Evolutionary conservation across 2,888 invertebrate species (phyloP).

Genomic region (Oeneis ivallda): DNA sequence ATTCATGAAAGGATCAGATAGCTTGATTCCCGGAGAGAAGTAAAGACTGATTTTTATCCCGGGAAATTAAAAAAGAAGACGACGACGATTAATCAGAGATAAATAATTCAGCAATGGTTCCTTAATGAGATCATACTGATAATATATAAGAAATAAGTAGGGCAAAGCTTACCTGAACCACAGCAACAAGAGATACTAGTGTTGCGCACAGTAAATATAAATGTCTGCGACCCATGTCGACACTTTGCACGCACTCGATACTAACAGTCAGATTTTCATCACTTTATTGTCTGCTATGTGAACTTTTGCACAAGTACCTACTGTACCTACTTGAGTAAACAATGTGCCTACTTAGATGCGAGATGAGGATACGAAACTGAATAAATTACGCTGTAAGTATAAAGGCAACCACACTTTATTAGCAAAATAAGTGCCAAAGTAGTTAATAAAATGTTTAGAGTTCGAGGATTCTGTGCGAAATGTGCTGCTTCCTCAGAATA

Average conservation of each 20-base stretch:
- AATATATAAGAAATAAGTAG: not conserved
- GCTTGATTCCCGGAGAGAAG: too few species aligned
- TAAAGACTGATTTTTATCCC: too few species aligned
- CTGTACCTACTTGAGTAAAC: not conserved
- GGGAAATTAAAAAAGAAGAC: too few species aligned
- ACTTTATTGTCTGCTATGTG: slow-evolving; percentile 31
- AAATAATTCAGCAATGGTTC: too few species aligned
- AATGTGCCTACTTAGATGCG: not conserved
- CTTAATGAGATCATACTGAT: too few species aligned
- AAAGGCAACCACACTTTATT: not conserved
- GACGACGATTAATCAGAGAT: too few species aligned
- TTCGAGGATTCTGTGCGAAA: not conserved
- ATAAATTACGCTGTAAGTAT: slow-evolving; percentile 6
- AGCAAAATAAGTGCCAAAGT: slow-evolving; percentile 3
- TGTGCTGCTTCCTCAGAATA: not conserved
- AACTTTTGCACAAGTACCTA: slow-evolving; percentile 12
- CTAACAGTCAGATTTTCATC: slow-evolving; percentile 36
- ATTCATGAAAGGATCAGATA: too few species aligned
- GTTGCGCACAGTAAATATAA: slow-evolving; percentile 54
- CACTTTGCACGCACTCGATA: slow-evolving; percentile 38
- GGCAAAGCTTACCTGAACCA: slow-evolving; percentile 52
- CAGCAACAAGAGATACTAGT: slow-evolving; percentile 48
- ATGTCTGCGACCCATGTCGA: slow-evolving; percentile 54
- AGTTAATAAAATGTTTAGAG: not conserved
- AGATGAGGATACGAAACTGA: not conserved